These are phyloP conservation scores for Lycodopsis pacificus DNA, from an alignment of 2,797 vertebrate genomes.

Conservation along the genomic window DNA sequence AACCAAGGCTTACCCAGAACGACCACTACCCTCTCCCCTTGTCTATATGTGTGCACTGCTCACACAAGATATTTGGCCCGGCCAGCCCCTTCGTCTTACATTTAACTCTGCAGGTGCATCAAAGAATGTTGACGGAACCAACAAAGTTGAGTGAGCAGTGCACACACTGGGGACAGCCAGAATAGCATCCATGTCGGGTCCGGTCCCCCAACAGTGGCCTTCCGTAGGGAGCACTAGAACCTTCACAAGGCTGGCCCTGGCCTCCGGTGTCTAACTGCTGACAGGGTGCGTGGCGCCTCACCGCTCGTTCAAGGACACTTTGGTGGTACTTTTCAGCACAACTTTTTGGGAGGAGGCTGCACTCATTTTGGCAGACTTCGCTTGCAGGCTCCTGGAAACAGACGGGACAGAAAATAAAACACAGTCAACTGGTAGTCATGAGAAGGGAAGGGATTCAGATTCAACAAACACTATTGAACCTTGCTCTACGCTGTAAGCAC, in stretches of 20 bases:
- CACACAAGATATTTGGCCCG: conserved; percentile 52
- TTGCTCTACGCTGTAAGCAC: not conserved
- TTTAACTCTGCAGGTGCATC: not conserved
- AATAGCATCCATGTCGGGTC: conserved; percentile 72
- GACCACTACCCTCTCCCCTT: conserved; percentile 65
- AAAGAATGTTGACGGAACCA: not conserved
- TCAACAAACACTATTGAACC: not conserved
- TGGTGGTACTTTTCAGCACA: conserved; percentile 99
- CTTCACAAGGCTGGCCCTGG: conserved; percentile 69
- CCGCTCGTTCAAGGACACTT: conserved; percentile 99
- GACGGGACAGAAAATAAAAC: not conserved
- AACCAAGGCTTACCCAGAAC: conserved; percentile 71
- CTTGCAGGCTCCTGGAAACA: conserved; percentile 67
- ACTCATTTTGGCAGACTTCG: conserved; percentile 87
- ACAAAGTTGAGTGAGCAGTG: conserved; percentile 72
- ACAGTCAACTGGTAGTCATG: not conserved
- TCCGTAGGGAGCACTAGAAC: conserved; percentile 70
- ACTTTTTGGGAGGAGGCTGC: conserved; percentile 96
- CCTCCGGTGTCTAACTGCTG: conserved; percentile 78
- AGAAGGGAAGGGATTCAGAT: not conserved
- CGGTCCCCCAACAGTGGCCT: conserved; percentile 71
- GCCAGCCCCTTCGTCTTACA: not conserved
- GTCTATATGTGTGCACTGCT: conserved; percentile 76
- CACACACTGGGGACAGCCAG: conserved; percentile 64
- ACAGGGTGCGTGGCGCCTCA: conserved; percentile 92